Base-by-base conservation (phyloP, 1,140 invertebrate genomes). In the Sipha flava region DNA sequence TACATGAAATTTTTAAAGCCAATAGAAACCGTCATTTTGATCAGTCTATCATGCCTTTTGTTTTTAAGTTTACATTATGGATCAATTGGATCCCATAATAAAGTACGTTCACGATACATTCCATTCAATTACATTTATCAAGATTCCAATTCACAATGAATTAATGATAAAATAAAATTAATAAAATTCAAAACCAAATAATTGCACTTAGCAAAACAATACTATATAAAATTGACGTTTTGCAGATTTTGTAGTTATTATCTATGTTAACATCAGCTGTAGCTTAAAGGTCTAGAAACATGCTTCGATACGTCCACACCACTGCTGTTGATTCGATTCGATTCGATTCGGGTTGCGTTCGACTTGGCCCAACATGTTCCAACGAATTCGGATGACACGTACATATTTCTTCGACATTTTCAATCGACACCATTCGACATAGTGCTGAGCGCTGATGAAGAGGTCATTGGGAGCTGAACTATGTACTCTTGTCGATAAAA, bases 1-100 rank as follows among this genome's bases (percentile, higher is more conserved):
- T n/a, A n/a, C n/a, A n/a, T n/a, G n/a, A 18, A 18, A 16, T 47
- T 47, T 47, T 47, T 16, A 47, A 47, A 18, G 5, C 45, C 45
- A 80, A 81, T 81, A 45, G 43, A 72, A 37, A 81, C 54, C 37
- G 80, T 54, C 10, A 82, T 72, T 81, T 82, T 79, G 49, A 79
- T 49, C 16, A 82, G 45, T 14, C 57, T 80, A 79, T 82, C 80
- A 64, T 81, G 49, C 34, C 75, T 43, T 77, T 81, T 81, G 68
- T 82, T 79, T 43, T 43, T 66, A 57, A 79, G 68, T 82, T 82
- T 82, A 26, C 79, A 79, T 18, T 75, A 45, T 40, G 12, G 18
- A 40, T 72, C 26, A 62, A 23, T 54, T 21, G 62, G 52, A 47
- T 82, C 62, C 80, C 81, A 81, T 68, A 82, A 66, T 4, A 54